Evolutionary conservation across 2,113 vertebrate genomes (phyloP).

Genomic region (Todiramphus chloris): DNA sequence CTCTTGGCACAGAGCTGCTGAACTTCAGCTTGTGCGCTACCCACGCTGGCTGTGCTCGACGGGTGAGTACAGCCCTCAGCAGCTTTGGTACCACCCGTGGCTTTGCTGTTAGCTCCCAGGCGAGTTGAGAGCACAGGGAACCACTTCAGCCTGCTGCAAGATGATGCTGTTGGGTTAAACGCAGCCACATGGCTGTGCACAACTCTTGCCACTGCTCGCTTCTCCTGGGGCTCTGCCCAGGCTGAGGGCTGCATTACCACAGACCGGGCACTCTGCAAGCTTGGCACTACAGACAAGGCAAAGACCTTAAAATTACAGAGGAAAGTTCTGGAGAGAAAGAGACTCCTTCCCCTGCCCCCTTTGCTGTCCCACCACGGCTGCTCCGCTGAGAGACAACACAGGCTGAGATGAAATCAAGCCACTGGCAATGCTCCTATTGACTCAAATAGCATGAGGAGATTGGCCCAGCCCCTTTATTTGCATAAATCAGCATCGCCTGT

Average conservation of each 20-base stretch:
- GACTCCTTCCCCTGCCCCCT: background rate
- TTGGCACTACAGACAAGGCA: background rate
- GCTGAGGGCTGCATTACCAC: background rate
- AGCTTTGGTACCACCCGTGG: accelerated
- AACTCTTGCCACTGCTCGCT: accelerated
- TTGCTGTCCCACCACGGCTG: background rate
- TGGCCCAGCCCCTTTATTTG: background rate
- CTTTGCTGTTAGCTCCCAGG: accelerated
- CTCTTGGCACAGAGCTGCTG: background rate
- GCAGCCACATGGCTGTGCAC: accelerated
- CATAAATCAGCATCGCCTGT: background rate
- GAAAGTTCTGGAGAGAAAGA: background rate
- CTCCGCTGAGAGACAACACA: accelerated
- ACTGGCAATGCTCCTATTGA: background rate
- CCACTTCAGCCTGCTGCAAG: background rate
- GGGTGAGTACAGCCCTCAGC: accelerated
- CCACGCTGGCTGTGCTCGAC: accelerated
- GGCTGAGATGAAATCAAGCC: background rate
- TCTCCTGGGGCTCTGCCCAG: accelerated
- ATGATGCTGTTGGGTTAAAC: accelerated
- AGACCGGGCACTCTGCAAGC: accelerated
- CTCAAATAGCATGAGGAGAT: background rate
- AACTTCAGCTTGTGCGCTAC: background rate
- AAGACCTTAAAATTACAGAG: accelerated
- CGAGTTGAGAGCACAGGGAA: accelerated